phyloP scores from a whole-genome alignment of 2,888 invertebrate genomes.

The Apamea anceps region DNA sequence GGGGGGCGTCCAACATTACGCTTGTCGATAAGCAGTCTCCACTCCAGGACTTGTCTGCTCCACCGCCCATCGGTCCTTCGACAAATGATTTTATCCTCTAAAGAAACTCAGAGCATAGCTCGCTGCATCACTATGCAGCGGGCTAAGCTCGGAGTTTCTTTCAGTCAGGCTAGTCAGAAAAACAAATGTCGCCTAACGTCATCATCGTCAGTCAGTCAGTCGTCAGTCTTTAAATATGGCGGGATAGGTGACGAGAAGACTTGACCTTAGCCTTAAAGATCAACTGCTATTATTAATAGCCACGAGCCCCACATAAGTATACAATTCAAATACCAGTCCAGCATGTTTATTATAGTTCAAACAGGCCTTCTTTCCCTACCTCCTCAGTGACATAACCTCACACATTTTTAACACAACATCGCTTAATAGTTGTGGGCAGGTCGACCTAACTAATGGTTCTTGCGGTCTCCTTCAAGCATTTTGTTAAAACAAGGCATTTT shows the following conservation, averaged over 20 bases:
- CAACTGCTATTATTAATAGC: background rate
- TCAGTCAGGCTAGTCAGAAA: too few relatives aligned
- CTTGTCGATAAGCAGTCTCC: background rate
- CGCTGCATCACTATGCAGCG: too few relatives aligned
- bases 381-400: constrained; percentile 3
- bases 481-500: constrained; percentile 55
- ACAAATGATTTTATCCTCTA: background rate
- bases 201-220: too few relatives aligned
- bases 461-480: constrained; percentile 49
- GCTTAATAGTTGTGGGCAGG: constrained; percentile 58
- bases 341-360: background rate
- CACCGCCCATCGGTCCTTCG: too few relatives aligned
- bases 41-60: background rate
- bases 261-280: background rate
- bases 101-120: background rate
- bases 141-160: too few relatives aligned
- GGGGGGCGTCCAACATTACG: background rate
- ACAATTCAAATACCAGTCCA: background rate
- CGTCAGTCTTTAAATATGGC: too few relatives aligned
- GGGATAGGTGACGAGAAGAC: too few relatives aligned
- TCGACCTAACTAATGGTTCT: constrained; percentile 53
- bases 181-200: too few relatives aligned
- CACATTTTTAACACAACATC: constrained; percentile 46
- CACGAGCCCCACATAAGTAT: background rate
- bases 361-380: background rate